Evolutionary conservation across 92 coral and sea anemone species (phyloP).

Genomic region (Galaxea fascicularis): DNA sequence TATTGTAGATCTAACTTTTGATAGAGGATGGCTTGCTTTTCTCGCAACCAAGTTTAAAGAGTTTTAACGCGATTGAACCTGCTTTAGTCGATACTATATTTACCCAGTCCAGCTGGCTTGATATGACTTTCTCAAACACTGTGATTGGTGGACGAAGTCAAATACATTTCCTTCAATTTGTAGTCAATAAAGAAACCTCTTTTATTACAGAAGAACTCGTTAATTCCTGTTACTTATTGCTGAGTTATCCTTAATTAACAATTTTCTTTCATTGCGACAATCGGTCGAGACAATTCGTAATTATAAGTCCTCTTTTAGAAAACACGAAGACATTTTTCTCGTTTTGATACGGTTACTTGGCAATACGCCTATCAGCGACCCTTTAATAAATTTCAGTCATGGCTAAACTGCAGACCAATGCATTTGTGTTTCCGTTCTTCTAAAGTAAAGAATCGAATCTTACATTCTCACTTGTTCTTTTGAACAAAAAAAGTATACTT

Average conservation of each 20-base stretch:
- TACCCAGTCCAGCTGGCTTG: conserved; percentile 19
- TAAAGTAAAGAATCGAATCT: not conserved
- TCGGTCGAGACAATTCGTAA: conserved; percentile 18
- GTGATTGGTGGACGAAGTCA: conserved; percentile 68
- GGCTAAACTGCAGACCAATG: not conserved
- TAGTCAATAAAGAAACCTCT: conserved; percentile 57
- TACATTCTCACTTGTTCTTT: conserved; percentile 5
- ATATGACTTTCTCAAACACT: not conserved
- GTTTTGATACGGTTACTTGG: conserved; percentile 31
- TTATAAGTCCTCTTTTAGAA: not conserved
- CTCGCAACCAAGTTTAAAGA: conserved; percentile 6
- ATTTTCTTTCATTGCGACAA: conserved; percentile 66
- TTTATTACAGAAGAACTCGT: conserved; percentile 68
- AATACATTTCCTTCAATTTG: conserved; percentile 65
- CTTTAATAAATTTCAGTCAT: not conserved
- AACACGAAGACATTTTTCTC: conserved; percentile 26
- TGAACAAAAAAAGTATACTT: not conserved
- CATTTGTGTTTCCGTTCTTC: not conserved
- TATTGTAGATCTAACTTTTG: not conserved
- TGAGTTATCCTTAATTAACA: conserved; percentile 76
- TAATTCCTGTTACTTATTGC: conserved; percentile 72
- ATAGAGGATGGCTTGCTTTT: not conserved
- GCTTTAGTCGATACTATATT: conserved; percentile 6
- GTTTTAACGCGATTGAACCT: conserved; percentile 4
- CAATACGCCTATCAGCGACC: not conserved